Evolutionary conservation across 2,797 vertebrate species (phyloP), one percentile per base, ranked within the genome.

Genomic region (Buceros bicornis): DNA sequence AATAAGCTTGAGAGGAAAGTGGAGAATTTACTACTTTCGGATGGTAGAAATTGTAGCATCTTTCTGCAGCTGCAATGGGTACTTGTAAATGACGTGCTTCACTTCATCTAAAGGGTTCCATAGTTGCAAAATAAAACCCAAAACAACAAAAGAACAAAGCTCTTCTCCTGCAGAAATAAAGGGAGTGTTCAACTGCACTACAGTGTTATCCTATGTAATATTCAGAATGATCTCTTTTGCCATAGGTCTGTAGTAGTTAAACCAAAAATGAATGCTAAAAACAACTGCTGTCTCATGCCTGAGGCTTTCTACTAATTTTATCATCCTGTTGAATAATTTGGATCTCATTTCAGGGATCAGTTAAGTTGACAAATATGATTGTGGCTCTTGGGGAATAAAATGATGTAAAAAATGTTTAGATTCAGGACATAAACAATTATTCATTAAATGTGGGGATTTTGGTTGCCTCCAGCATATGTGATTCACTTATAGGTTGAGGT

Each of bases 301-400:
- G 58, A 74, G 66, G 86, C 77, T 88, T 79, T 26, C 58, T 94
- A 78, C 73, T 91, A 88, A 93, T 83, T 94, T 90, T 72, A 72
- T 61, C 62, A 29, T 9, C 11, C 50, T 53, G 43, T 60, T 91
- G 84, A 82, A 84, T 79, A 78, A 82, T 76, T 89, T 90, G 56
- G 53, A 83, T 83, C 40, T 88, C 15, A 79, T 91, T 95, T 95
- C 50, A 90, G 70, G 76, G 66, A 83, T 92, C 80, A 60, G 70
- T 95, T 86, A 76, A 74, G 17, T 62, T 90, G 62, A 58, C 51
- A 96, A 94, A 90, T 79, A 47, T 76, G 78, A 72, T 66, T 72
- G 66, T 65, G 31, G 45, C 50, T 95, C 58, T 40, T 76, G 54
- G 48, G 58, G n/a, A 84, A 84, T 11, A 82, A 78, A 83, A 87